A percentile compares a stretch with the other conserved stretches of the same genome.
These are phyloP conservation scores for Oreohelix idahoensis DNA, from an alignment of 1,140 invertebrate species.

Conservation along the genomic window DNA sequence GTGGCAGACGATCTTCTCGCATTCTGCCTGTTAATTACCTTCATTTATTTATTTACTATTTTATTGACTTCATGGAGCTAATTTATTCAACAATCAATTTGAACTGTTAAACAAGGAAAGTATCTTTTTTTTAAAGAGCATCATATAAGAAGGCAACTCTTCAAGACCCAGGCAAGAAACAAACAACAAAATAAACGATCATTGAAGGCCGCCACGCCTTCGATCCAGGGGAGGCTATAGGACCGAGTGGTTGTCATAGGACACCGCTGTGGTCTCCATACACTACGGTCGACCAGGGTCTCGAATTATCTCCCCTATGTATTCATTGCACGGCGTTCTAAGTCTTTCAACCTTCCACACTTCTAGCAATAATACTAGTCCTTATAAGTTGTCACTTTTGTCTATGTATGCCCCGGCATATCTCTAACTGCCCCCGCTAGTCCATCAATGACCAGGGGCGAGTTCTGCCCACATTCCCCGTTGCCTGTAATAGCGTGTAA, in stretches of 20 bases:
- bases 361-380: neutral
- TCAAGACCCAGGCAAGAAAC: too few species aligned
- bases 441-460: conserved; percentile 12
- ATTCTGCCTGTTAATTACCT: too few species aligned
- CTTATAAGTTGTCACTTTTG: neutral
- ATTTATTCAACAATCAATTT: too few species aligned
- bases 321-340: neutral
- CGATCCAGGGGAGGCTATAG: neutral
- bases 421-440: neutral
- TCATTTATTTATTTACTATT: too few species aligned
- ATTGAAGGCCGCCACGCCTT: neutral
- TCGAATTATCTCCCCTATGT: neutral
- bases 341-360: neutral
- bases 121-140: too few species aligned
- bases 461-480: neutral
- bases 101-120: too few species aligned
- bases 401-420: neutral
- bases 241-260: neutral
- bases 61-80: too few species aligned
- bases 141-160: too few species aligned
- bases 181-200: neutral
- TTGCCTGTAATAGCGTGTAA: neutral
- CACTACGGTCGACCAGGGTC: neutral
- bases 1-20: too few species aligned
- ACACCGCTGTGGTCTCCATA: neutral